phyloP scores from a whole-genome alignment of 1,140 invertebrate genomes.

The Cylas formicarius region DNA sequence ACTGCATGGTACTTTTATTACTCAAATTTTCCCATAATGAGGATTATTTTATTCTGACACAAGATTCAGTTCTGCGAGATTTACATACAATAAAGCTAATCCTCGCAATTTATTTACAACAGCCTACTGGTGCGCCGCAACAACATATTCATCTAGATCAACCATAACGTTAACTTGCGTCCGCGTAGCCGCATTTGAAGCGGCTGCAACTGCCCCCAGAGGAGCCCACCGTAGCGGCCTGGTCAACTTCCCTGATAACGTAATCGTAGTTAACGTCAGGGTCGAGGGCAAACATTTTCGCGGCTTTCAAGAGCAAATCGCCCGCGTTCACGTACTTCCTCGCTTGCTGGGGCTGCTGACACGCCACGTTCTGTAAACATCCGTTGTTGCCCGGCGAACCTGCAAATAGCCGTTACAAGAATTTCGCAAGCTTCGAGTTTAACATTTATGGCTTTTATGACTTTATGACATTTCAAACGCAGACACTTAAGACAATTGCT shows the following conservation, averaged over 20 bases:
- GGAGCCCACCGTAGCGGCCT: conserved; percentile 31
- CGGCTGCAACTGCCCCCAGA: conserved; percentile 32
- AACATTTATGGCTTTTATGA: background rate
- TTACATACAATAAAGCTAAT: too few relatives aligned
- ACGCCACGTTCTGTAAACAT: conserved; percentile 70
- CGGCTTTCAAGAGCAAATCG: conserved; percentile 62
- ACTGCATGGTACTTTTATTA: too few relatives aligned
- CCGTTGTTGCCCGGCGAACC: conserved; percentile 55
- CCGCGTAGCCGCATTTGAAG: conserved; percentile 27
- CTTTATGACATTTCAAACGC: too few relatives aligned
- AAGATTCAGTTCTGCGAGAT: too few relatives aligned
- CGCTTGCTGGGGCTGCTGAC: conserved; percentile 63
- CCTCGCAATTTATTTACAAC: too few relatives aligned
- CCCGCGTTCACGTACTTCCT: conserved; percentile 66
- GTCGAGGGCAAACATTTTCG: conserved; percentile 50
- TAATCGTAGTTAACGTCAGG: conserved; percentile 30
- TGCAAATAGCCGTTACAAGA: conserved; percentile 24
- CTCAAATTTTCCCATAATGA: too few relatives aligned
- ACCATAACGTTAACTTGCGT: too few relatives aligned
- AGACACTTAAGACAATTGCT: too few relatives aligned
- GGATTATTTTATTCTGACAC: too few relatives aligned
- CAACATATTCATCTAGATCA: too few relatives aligned
- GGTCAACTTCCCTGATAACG: conserved; percentile 32
- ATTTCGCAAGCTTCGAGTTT: background rate
- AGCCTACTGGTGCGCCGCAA: too few relatives aligned